Percentiles rank a stretch among this genome's conserved stretches.
Evolutionary conservation across 2,113 vertebrate species (phyloP).

Genomic region (Columba janthina): DNA sequence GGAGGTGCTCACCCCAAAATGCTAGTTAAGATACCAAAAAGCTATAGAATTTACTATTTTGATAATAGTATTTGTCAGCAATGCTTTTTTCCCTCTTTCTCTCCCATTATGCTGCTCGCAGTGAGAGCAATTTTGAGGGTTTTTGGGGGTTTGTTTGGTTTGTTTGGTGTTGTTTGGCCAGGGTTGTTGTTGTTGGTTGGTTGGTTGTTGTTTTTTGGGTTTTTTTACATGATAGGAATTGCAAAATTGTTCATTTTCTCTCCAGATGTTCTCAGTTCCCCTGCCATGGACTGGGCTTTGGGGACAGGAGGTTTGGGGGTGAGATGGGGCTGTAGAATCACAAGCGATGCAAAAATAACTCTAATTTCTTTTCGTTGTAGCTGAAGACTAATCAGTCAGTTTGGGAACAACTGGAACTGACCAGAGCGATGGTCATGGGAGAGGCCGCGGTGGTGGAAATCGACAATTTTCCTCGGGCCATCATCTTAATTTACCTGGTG

Average conservation of each 20-base stretch:
- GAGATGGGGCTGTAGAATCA: neutral
- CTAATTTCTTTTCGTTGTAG: constrained; percentile 67
- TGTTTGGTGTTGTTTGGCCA: too few species aligned
- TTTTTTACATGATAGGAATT: neutral
- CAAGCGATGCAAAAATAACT: neutral
- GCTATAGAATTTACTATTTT: neutral
- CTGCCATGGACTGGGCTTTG: neutral
- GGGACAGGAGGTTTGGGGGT: neutral
- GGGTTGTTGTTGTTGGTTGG: too few species aligned
- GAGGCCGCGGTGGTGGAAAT: constrained; percentile 90
- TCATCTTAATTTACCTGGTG: constrained; percentile 95
- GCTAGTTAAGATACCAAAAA: fast-evolving
- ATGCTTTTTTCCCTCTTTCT: fast-evolving
- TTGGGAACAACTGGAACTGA: constrained; percentile 82
- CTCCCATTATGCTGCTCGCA: fast-evolving
- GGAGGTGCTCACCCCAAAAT: fast-evolving
- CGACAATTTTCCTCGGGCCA: constrained; percentile 88
- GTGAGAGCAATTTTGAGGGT: neutral
- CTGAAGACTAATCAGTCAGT: constrained; percentile 89
- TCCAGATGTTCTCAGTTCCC: fast-evolving
- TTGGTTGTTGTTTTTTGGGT: too few species aligned
- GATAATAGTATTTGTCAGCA: neutral
- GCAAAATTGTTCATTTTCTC: neutral
- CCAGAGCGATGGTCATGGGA: constrained; percentile 89
- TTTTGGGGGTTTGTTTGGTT: too few species aligned